phyloP scores from a whole-genome alignment of 2,888 invertebrate genomes.

The Sympetrum striolatum region DNA sequence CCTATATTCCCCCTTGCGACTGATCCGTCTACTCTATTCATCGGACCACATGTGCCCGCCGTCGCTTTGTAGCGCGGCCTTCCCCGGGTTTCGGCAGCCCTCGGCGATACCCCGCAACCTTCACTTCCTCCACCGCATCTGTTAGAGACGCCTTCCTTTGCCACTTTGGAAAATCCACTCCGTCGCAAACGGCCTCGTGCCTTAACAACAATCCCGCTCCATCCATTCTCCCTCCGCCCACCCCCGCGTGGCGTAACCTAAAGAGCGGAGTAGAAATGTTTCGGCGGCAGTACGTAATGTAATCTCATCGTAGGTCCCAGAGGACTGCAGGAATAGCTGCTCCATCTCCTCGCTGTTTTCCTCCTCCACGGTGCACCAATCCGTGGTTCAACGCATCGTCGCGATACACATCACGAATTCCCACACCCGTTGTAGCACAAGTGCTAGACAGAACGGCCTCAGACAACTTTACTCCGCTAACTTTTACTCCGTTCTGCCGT shows the following conservation, averaged over 20 bases:
- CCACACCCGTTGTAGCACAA: neutral
- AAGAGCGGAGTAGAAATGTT: neutral
- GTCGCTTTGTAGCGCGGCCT: neutral
- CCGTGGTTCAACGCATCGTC: neutral
- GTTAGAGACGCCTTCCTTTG: neutral
- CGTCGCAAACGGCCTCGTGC: neutral
- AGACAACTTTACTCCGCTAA: no score
- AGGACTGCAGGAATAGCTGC: neutral
- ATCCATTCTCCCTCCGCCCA: neutral
- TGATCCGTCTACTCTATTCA: neutral
- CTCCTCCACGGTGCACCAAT: neutral
- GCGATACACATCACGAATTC: neutral
- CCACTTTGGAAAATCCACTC: neutral
- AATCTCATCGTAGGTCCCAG: neutral
- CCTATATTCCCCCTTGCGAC: neutral
- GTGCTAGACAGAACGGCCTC: neutral
- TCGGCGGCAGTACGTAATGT: neutral
- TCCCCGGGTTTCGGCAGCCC: neutral
- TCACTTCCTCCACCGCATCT: neutral
- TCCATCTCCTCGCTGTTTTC: neutral
- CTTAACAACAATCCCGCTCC: neutral
- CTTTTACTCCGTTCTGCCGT: no score
- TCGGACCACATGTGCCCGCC: neutral
- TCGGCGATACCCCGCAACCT: neutral
- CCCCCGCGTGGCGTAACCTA: neutral